Evolutionary conservation across 2,888 invertebrate species (phyloP), one percentile per base, ranked within the genome.

Genomic region (Coelinius sp.): DNA sequence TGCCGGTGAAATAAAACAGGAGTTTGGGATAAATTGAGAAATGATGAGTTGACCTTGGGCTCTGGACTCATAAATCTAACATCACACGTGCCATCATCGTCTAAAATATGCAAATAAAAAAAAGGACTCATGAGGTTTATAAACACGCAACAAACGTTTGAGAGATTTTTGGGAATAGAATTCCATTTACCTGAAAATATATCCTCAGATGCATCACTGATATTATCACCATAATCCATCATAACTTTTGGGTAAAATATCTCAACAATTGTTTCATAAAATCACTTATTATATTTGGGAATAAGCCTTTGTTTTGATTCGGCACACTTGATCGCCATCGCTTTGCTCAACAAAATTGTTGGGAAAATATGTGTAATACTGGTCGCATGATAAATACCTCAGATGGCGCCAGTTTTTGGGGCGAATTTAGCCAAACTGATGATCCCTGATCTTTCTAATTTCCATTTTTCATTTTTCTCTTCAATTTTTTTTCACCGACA

Each of bases 11-110:
- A 69, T 27, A 75, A 53, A 63, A 73, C 69, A 31, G 78, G 76
- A 10, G 77, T 77, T 59, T 62, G 73, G n/a, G 74, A 67, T 20
- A 73, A 72, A 67, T 74, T 65, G 14, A 59, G 17, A 66, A 24
- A 38, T 17, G 22, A 24, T 52, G 22, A 3, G 46, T 67, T 14
- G 38, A 6, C 46, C 68, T 53, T 70, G 75, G 71, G 24, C 41
- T 63, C 25, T 41, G 73, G 52, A 66, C 22, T 22, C 65, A 25
- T 27, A 17, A 44, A 38, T 64, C 24, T 14, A 20, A 67, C 27
- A 27, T 35, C 75, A 2, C 35, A 0, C 22, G 74, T 56, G 5
- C 72, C 75, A 3, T 75, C 76, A 68, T 78, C 78, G 14, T 71
- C 71, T 68, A 25, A 6, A 71, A 62, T 31, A 66, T 17, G 35